phyloP scores from a whole-genome alignment of 2,888 invertebrate species.

The Papilio demoleus region DNA sequence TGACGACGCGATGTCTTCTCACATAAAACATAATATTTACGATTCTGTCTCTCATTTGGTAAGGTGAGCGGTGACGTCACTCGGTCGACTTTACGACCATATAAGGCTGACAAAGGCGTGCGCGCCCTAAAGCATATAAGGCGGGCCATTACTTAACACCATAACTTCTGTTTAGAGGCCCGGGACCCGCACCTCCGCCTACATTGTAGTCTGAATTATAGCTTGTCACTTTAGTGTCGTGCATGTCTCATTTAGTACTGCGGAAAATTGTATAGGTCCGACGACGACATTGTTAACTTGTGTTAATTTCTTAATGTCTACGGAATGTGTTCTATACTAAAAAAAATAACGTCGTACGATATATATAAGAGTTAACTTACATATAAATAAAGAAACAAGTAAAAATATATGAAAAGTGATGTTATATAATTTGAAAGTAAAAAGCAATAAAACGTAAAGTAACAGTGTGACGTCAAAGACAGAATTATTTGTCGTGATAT shows the following conservation, averaged over 20 bases:
- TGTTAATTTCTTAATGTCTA: neutral
- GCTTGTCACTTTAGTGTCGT: conserved; percentile 58
- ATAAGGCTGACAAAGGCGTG: conserved; percentile 65
- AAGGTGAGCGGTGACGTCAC: conserved; percentile 58
- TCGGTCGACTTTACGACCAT: conserved; percentile 66
- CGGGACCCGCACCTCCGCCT: conserved; percentile 52
- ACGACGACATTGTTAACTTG: neutral
- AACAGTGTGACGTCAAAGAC: conserved; percentile 21
- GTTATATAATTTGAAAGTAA: conserved; percentile 1
- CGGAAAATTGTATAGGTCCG: conserved; percentile 25
- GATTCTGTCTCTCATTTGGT: conserved; percentile 59
- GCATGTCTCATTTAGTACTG: conserved; percentile 57
- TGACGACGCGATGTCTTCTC: conserved; percentile 48
- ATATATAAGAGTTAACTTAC: too few relatives aligned
- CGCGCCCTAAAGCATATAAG: conserved; percentile 56
- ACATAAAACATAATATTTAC: conserved; percentile 53
- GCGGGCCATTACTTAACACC: conserved; percentile 69
- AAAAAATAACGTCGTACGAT: too few relatives aligned
- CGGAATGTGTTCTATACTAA: neutral
- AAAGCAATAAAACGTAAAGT: conserved; percentile 22
- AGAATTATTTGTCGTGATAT: conserved; percentile 47
- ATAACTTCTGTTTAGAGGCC: conserved; percentile 72
- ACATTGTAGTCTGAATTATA: conserved; percentile 69
- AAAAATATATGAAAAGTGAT: conserved; percentile 6
- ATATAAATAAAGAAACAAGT: too few relatives aligned